Evolutionary conservation across 2,797 vertebrate species (phyloP), one percentile per base, ranked within the genome.

Genomic region (Lepilemur ruficaudatus): DNA sequence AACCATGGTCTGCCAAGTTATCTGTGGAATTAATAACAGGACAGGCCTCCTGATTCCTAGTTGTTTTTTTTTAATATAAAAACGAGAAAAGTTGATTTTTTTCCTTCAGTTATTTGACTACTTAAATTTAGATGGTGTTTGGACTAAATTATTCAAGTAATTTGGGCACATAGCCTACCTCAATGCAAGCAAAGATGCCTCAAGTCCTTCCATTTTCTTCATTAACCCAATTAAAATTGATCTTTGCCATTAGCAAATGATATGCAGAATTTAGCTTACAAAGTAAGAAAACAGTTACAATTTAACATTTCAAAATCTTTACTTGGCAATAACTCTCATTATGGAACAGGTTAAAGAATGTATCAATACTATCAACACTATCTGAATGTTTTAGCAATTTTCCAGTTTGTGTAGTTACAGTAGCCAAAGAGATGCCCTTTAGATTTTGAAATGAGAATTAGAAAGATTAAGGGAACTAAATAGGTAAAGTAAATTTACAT

Each of bases 231-330:
- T 79, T 92, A 79, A 95, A 91, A 59, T 5, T 92, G n/a, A 95
- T 63, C 65, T 92, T 52, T 72, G 46, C 23, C 91, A 91, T 25
- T 92, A 92, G 63, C 35, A 95, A 92, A 92, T 50, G 18, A 92
- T 20, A 72, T 1, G 84, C 4, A 93, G 57, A 85, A 86, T 87
- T 92, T 90, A 28, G 73, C 75, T 96, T 94, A 73, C 67, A 90
- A 89, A 93, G 38, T 67, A 95, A 86, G 35, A 90, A 93, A 88
- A 46, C 17, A 82, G 67, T 92, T 87, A 73, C 18, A 75, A 79
- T 93, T 84, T 85, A 87, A 57, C 70, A 95, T 91, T 95, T 94
- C 20, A 80, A 83, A 89, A 79, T 63, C n/a, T 89, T 80, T 59
- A 17, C 20, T 55, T 91, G 80, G 48, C 23, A 81, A 69, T 69